These are phyloP conservation scores for Hormaphis cornu DNA, from an alignment of 1,140 invertebrate species.

Conservation along the genomic window DNA sequence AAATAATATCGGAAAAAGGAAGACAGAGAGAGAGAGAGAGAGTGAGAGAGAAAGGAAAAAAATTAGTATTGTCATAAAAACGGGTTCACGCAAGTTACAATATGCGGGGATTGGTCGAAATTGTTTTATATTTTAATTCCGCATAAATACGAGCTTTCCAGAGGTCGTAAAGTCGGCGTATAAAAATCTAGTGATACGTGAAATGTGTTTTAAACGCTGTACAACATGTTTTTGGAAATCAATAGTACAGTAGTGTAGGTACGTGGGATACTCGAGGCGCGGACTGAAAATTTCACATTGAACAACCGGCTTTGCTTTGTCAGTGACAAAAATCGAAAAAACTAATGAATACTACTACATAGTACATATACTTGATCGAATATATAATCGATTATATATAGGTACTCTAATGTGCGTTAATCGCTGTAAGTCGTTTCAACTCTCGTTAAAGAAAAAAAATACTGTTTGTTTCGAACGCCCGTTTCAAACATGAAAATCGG, in stretches of 20 bases:
- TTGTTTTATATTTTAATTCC: constrained; percentile 2
- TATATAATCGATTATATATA: too few relatives aligned
- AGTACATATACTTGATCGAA: too few relatives aligned
- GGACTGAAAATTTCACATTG: too few relatives aligned
- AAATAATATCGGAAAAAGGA: constrained; percentile 7
- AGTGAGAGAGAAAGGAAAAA: not conserved
- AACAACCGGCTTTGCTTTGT: not conserved
- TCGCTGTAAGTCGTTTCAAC: too few relatives aligned
- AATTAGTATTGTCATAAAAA: not conserved
- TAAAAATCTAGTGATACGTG: constrained; percentile 6
- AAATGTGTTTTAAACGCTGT: not conserved
- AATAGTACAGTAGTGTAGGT: not conserved
- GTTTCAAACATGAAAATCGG: too few relatives aligned
- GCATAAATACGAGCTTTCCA: not conserved
- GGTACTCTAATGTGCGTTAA: too few relatives aligned
- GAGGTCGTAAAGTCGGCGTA: not conserved
- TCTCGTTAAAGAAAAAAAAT: too few relatives aligned
- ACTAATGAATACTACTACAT: too few relatives aligned
- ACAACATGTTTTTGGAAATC: not conserved
- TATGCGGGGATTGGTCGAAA: not conserved
- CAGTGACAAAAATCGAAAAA: not conserved
- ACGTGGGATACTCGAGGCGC: not conserved
- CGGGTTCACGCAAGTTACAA: not conserved
- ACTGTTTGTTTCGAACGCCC: too few relatives aligned
- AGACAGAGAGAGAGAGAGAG: not conserved